A percentile compares a stretch with the other conserved stretches of the same genome.
Conservation (phyloP, 2,888 invertebrate species). For the Diplolepis rosae region DNA sequence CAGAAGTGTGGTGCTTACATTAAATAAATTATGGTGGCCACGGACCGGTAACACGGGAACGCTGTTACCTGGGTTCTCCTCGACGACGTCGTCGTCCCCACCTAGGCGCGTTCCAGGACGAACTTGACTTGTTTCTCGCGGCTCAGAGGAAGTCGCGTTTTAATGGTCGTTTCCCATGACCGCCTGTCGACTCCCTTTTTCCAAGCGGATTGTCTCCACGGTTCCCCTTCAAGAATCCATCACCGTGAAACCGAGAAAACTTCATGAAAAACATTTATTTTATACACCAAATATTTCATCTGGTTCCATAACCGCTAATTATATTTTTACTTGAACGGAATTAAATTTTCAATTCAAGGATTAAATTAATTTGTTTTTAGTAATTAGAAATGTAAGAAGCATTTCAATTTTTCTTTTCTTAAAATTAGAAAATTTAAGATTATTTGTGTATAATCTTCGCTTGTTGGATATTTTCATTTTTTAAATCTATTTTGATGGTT, state of each 20-base stretch:
- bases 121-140: constrained; percentile 58
- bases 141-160: constrained; percentile 55
- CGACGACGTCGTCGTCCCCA: constrained; percentile 39
- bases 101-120: constrained; percentile 36
- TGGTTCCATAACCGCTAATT: too few species aligned
- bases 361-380: too few species aligned
- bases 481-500: too few species aligned
- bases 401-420: too few species aligned
- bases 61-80: constrained; percentile 63
- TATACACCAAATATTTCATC: too few species aligned
- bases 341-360: too few species aligned
- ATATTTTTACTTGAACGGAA: too few species aligned
- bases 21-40: constrained; percentile 67
- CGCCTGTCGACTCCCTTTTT: constrained; percentile 51
- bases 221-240: constrained; percentile 5
- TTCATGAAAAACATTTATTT: constrained; percentile 19
- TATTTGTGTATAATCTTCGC: too few species aligned
- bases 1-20: constrained; percentile 60
- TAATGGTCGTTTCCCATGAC: constrained; percentile 64
- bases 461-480: too few species aligned
- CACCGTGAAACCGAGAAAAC: background rate
- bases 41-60: constrained; percentile 69
- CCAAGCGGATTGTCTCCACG: constrained; percentile 23
- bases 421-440: too few species aligned
- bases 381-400: too few species aligned